Percentiles rank a stretch among this genome's conserved stretches.
These are phyloP conservation scores for Misgurnus anguillicaudatus DNA, from an alignment of 2,113 vertebrate species.

Conservation along the genomic window DNA sequence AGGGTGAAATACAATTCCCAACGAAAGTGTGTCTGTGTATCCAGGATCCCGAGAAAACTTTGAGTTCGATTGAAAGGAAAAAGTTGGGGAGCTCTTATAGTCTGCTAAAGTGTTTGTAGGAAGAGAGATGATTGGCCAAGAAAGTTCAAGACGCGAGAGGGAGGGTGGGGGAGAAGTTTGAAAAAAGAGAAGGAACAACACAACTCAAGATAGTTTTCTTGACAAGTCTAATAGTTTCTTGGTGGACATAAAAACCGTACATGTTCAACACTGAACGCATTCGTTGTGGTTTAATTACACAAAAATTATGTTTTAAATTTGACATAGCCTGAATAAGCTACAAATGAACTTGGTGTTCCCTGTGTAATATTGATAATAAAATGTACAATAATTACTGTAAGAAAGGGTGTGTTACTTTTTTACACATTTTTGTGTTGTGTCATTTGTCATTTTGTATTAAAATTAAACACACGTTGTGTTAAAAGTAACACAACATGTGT, in stretches of 20 bases:
- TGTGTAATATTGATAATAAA: background rate
- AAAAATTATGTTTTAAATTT: too few species aligned
- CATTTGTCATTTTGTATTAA: too few species aligned
- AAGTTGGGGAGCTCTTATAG: conserved; percentile 88
- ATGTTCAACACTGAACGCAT: background rate
- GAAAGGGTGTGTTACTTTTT: too few species aligned
- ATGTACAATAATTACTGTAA: too few species aligned
- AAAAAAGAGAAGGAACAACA: background rate
- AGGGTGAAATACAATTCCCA: conserved; percentile 19
- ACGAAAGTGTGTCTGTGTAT: conserved; percentile 1
- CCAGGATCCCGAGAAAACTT: conserved; percentile 63
- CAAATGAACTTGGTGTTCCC: background rate
- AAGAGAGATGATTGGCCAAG: conserved; percentile 85
- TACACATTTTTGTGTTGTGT: too few species aligned
- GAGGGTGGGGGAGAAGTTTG: conserved; percentile 70
- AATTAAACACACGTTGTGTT: too few species aligned
- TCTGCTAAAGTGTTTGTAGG: conserved; percentile 82
- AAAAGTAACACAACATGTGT: too few species aligned
- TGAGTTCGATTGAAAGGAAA: conserved; percentile 58
- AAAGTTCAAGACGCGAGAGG: conserved; percentile 83
- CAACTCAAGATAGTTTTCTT: conserved; percentile 33
- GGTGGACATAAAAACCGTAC: background rate
- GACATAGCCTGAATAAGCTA: too few species aligned
- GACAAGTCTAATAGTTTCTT: conserved; percentile 2
- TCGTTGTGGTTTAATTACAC: background rate